Percentiles rank a stretch among this genome's conserved stretches.
Evolutionary conservation across 2,888 invertebrate species (phyloP).

Genomic region (Candidula unifasciata): DNA sequence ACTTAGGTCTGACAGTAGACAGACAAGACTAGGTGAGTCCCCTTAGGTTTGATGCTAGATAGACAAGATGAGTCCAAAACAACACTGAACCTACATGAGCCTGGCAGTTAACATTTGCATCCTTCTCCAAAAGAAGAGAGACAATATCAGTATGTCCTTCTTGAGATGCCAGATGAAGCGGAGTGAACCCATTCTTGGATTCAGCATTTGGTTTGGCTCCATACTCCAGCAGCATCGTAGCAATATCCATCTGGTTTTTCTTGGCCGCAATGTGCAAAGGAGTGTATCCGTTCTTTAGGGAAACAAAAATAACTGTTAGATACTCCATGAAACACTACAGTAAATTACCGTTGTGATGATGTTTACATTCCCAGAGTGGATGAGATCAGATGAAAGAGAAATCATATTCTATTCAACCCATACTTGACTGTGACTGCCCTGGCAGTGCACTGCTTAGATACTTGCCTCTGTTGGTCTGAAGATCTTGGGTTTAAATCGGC

Average conservation of each 20-base stretch:
- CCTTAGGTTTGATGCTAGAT: too few relatives aligned
- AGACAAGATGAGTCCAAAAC: neutral
- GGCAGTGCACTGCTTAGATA: too few relatives aligned
- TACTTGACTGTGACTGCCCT: too few relatives aligned
- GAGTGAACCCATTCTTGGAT: constrained; percentile 95
- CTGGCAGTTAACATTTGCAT: constrained; percentile 91
- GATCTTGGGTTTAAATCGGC: too few relatives aligned
- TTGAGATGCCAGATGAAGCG: constrained; percentile 92
- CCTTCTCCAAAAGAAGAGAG: constrained; percentile 93
- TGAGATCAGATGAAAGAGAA: too few relatives aligned
- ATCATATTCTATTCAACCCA: too few relatives aligned
- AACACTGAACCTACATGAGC: constrained; percentile 84
- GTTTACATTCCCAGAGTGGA: neutral
- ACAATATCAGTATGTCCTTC: constrained; percentile 99
- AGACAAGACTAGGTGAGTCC: too few relatives aligned
- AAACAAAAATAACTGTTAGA: too few relatives aligned
- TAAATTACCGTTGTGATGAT: neutral
- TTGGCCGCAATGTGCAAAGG: constrained; percentile 99
- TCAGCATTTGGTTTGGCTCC: constrained; percentile 97
- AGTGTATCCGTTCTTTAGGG: constrained; percentile 91
- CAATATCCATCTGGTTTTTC: constrained; percentile 99
- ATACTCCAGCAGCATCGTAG: constrained; percentile 95
- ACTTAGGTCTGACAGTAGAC: too few relatives aligned
- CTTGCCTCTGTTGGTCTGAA: too few relatives aligned
- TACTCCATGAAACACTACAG: too few relatives aligned